Evolutionary conservation across 64 coral and sea anemone species (phyloP), one percentile per base, ranked within the genome.

Genomic region (Porites australiensis): DNA sequence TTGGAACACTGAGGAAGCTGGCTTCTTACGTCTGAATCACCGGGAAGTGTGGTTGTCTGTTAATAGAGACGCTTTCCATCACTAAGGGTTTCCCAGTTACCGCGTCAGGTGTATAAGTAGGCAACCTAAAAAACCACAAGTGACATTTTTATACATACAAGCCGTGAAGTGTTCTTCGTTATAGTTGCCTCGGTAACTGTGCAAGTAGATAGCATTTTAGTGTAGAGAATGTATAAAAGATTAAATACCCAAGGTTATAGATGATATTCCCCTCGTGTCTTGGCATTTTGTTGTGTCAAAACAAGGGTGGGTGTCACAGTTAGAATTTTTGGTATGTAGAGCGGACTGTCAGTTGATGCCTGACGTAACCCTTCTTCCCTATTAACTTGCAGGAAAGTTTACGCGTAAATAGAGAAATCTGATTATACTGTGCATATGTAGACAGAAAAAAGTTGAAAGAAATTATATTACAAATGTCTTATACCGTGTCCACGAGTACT

Each of bases 391-490:
- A n/a, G 45, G 13, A 76, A 76, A 76, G 13, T 76, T 19, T 13
- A 50, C 58, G n/a, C 15, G 47, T 2, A 63, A 82, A 18, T 6
- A 82, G 48, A 63, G 21, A 64, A 14, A 49, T 64, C 48, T 64
- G 55, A 82, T 82, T 64, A 82, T 82, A 82, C 43, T 65, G 79
- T 64, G 79, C 48, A 82, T 82, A 82, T 82, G 79, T 65, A 82
- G 58, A 82, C 44, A 78, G 51, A 82, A 49, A 57, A 73, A 46
- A 73, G 70, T 73, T 73, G 58, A 82, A 82, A 82, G 58, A 64
- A 82, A 82, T 63, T 82, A 82, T 82, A 82, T 63, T 76, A 81
- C 12, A 59, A 81, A 81, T 81, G 55, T 82, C 79, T 82, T 65
- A 64, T 82, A 82, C 37, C 14, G 37, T 62, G 3, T 48, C 37